Evolutionary conservation across 2,797 vertebrate species (phyloP).

Genomic region (Botia kubotai): DNA sequence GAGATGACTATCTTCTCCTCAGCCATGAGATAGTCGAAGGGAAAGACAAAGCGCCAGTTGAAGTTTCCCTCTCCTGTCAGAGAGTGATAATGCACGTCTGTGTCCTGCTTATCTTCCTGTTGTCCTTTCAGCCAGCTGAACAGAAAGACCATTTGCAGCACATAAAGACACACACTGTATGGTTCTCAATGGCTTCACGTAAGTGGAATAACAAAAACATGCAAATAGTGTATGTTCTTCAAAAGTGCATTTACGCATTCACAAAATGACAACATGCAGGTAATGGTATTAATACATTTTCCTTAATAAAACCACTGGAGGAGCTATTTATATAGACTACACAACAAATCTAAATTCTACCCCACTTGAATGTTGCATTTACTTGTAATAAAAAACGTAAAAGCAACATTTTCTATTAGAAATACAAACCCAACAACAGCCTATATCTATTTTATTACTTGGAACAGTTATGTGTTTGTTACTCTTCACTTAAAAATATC

Average conservation of each 20-base stretch:
- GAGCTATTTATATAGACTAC: background rate
- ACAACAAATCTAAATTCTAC: background rate
- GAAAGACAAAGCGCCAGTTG: constrained; percentile 96
- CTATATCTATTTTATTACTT: too few species aligned
- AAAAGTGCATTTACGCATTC: constrained; percentile 34
- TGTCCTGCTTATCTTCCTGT: constrained; percentile 98
- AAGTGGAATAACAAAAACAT: constrained; percentile 64
- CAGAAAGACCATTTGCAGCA: constrained; percentile 28
- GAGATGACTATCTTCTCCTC: constrained; percentile 98
- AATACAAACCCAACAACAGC: too few species aligned
- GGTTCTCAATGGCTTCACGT: background rate
- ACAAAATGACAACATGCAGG: constrained; percentile 17
- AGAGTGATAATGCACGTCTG: constrained; percentile 96
- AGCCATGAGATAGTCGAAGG: constrained; percentile 94
- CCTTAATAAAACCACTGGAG: background rate
- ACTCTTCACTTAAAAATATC: too few species aligned
- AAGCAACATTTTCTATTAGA: too few species aligned
- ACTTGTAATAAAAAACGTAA: too few species aligned
- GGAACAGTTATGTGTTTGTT: too few species aligned
- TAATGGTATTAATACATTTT: background rate
- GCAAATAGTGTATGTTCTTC: constrained; percentile 59
- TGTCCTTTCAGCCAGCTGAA: constrained; percentile 97
- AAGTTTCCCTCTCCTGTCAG: constrained; percentile 98
- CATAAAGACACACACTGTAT: background rate
- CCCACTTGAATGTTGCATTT: background rate